phyloP scores from a whole-genome alignment of 2,797 vertebrate genomes.

The Gymnothorax javanicus region DNA sequence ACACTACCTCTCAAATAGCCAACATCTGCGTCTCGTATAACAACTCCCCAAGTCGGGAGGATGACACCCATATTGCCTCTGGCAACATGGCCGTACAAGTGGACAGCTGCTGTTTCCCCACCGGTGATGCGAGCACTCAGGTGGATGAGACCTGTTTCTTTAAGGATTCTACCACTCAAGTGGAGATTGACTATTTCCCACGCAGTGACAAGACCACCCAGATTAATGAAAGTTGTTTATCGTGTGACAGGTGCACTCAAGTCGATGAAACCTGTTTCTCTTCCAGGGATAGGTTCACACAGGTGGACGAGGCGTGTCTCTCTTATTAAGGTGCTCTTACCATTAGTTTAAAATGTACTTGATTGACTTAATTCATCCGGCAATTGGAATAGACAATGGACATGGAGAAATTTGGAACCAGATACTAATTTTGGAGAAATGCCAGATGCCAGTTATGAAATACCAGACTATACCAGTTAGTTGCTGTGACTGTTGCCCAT shows the following conservation, averaged over 20 bases:
- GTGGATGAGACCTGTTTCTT: not conserved
- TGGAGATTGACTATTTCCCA: not conserved
- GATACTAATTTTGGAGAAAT: not conserved
- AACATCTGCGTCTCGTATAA: not conserved
- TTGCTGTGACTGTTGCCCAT: too few relatives aligned
- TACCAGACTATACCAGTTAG: too few relatives aligned
- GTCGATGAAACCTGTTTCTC: not conserved
- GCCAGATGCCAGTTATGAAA: too few relatives aligned
- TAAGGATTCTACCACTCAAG: not conserved
- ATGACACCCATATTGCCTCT: not conserved
- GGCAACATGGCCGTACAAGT: not conserved
- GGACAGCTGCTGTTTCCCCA: not conserved
- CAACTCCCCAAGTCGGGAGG: not conserved
- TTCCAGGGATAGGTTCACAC: not conserved
- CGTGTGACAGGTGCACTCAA: not conserved
- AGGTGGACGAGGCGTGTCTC: conserved; percentile 1
- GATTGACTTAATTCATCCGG: not conserved
- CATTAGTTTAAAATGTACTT: not conserved
- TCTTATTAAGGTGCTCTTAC: not conserved
- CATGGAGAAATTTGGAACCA: not conserved
- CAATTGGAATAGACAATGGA: not conserved
- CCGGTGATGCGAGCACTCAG: not conserved
- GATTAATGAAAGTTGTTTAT: not conserved
- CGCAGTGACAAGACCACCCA: not conserved
- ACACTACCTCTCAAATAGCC: not conserved